Base-by-base conservation (phyloP, 2,113 vertebrate genomes). In the Tautogolabrus adspersus region DNA sequence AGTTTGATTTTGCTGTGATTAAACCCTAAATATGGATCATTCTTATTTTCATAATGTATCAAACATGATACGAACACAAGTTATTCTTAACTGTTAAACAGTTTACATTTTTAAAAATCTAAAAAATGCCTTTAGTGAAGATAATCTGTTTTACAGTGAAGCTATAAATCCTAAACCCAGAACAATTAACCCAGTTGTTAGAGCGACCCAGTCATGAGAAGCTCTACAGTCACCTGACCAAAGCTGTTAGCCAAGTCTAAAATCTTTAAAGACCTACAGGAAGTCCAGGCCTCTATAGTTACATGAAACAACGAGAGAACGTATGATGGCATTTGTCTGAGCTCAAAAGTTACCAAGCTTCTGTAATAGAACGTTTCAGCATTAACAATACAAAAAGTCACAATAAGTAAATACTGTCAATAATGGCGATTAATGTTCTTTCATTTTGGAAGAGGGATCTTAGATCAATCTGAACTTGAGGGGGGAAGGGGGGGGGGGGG, bases 181-280 rank as follows among this genome's bases (percentile, higher is more conserved):
- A 87, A 84, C 75, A 87, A 83, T 63, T 79, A 69, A 71, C 26
- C 38, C 42, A 61, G n/a, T 81, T 89, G 67, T 86, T 87, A 55
- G 44, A 81, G 1, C 37, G 16, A 58, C 30, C 51, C 40, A 6
- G 70, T 71, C 64, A 72, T 2, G 66, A 79, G 49, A 71, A 46
- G 63, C 72, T 85, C 65, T 54, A 30, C 13, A 62, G 77, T 72
- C 82, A 76, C 44, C 73, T 72, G 82, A 87, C 70, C 15, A 38
- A 58, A 72, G 56, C 56, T 80, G 54, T 46, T n/a, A 19, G 69
- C n/a, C 11, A 54, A 77, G 44, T 61, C 40, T 61, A 57, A 67
- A 78, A 79, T 34, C 62, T 72, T 37, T 10, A 38, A 62, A 15
- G 54, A 73, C 19, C 26, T 26, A 54, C 51, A 72, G 37, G 5